These are phyloP conservation scores for Dynastes tityus DNA, from an alignment of 2,888 invertebrate genomes.

Conservation along the genomic window DNA sequence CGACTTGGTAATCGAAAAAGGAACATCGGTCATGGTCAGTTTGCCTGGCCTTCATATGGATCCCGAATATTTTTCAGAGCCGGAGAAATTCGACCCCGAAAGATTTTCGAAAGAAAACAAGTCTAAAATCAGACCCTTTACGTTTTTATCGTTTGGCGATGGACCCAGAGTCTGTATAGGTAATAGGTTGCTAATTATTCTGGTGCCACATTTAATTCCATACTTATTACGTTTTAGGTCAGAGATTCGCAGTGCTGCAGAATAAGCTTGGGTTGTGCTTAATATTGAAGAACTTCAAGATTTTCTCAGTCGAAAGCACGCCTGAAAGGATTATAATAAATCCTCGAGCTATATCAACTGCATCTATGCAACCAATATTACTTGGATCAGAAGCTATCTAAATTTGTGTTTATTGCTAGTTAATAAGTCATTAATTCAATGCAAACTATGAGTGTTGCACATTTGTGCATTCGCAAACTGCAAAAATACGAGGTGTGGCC, in stretches of 20 bases:
- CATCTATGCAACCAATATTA: not conserved
- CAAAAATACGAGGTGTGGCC: too few relatives aligned
- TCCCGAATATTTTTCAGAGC: constrained; percentile 74
- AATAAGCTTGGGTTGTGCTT: constrained; percentile 73
- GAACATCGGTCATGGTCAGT: constrained; percentile 73
- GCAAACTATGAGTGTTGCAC: too few relatives aligned
- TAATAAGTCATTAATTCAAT: too few relatives aligned
- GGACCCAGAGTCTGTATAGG: constrained; percentile 75
- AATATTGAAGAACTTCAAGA: constrained; percentile 68
- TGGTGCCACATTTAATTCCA: not conserved
- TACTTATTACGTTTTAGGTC: constrained; percentile 64
- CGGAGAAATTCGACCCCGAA: constrained; percentile 74
- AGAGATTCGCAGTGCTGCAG: constrained; percentile 74
- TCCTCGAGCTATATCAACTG: constrained; percentile 63
- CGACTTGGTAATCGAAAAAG: constrained; percentile 71
- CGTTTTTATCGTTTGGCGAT: constrained; percentile 74
- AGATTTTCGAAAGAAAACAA: constrained; percentile 72
- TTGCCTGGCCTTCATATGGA: constrained; percentile 75
- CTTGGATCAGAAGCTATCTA: not conserved
- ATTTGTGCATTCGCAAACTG: too few relatives aligned
- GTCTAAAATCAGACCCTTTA: constrained; percentile 69
- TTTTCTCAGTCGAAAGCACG: constrained; percentile 64
- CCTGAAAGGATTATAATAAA: constrained; percentile 67
- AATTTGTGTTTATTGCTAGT: too few relatives aligned
- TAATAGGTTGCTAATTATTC: constrained; percentile 58